Evolutionary conservation across 2,797 vertebrate species (phyloP), one percentile per base, ranked within the genome.

Genomic region (Sebastolobus altivelis): DNA sequence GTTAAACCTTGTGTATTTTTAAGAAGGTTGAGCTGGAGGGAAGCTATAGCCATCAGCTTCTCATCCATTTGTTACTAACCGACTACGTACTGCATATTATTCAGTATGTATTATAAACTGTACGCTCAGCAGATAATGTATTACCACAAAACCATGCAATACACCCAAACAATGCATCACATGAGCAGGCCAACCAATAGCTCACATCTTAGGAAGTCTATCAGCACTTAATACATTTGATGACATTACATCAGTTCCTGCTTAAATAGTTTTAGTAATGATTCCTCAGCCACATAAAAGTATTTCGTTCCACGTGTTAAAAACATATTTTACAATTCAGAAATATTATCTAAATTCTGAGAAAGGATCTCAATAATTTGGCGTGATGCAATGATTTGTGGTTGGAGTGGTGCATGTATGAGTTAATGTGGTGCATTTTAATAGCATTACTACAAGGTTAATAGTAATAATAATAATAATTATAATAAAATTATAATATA

Each of bases 71-170:
- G n/a, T 72, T 29, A 2, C 12, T 73, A 61, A 60, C 18, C 33
- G 33, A 18, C 5, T 5, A 52, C 4, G 1, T 16, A 33, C 22
- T 58, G 20, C 3, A 8, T 11, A 62, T 59, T 46, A 35, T 38
- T 37, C 18, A 72, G 1, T 31, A 55, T 60, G 20, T 52, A 14
- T 52, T 65, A 52, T 18, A 27, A 38, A 27, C 27, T 59, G 5
- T 46, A 29, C 18, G 37, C 37, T 66, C 59, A 68, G 46, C 62
- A 72, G 27, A 80, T 67, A 9, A 79, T 35, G 16, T 59, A 58
- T 58, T 18, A 40, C n/a, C n/a, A 35, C 2, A 0, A 54, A 74
- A 29, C 49, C 6, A 56, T 49, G 6, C 8, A 33, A 27, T 12
- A 63, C 27, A 46, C 13, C 33, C 37, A 38, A 73, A 60, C 22